Base-by-base conservation (phyloP, 2,797 vertebrate species). In the Chiroxiphia lanceolata region DNA sequence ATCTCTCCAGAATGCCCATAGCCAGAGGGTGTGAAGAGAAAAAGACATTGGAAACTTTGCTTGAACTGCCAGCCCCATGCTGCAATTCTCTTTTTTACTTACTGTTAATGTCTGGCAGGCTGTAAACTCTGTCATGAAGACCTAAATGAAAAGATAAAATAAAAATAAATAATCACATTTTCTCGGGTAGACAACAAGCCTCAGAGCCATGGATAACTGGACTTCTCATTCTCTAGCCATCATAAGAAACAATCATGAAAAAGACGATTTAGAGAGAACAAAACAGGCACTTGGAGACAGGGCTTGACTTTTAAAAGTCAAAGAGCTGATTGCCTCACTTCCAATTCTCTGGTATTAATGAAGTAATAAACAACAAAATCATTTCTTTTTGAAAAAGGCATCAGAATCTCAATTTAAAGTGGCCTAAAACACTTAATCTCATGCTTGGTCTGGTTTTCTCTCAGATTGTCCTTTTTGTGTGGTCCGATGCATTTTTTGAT, bases 31-130 rank as follows among this genome's bases (percentile, higher is more conserved):
- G 10, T 29, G 54, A 68, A 65, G n/a, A 60, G 12, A 47, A 75
- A 74, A 81, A 57, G 9, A 11, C 12, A 42, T 2, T 13, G 36
- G 45, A 68, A 77, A 50, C 15, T 18, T 69, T 61, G 31, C 34
- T 53, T 45, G n/a, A 69, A 33, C 36, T 61, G 53, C 44, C 63
- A 77, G 20, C 3, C 15, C 18, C 19, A 11, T 2, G 5, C 48
- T 92, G 12, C 6, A 16, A 13, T 82, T 53, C 57, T 48, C 6
- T 70, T 87, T 76, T 69, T 40, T 44, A 97, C 97, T 97, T 95
- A 97, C 98, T 94, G 64, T 80, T 96, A 44, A 96, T 70, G 19
- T 97, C 83, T 65, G 97, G 97, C 15, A 95, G 91, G 80, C 97
- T 96, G 50, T 87, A 93, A 60, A 94, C 95, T 82, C 95, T 90